Conservation (phyloP, 2,113 vertebrate genomes). For the Phocoena phocoena region DNA sequence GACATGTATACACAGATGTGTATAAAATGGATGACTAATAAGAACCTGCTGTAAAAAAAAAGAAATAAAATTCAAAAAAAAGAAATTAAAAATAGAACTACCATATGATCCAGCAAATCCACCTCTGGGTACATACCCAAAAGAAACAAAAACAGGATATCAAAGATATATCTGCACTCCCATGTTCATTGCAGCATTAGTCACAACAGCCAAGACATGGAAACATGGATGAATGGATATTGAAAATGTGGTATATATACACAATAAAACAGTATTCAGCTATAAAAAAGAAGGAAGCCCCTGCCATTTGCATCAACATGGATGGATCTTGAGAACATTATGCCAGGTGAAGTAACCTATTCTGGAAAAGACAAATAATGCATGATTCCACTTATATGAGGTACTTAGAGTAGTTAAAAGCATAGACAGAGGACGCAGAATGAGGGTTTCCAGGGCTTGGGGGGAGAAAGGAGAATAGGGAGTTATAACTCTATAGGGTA, state of each 20-base stretch:
- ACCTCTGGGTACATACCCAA: too few relatives aligned
- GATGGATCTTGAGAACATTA: not conserved
- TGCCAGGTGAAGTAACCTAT: not conserved
- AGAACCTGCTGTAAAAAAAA: too few relatives aligned
- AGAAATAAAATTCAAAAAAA: too few relatives aligned
- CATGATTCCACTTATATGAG: not conserved
- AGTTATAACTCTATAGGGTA: not conserved
- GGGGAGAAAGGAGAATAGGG: not conserved
- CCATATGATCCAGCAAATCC: too few relatives aligned
- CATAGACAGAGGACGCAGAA: not conserved
- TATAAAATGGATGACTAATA: too few relatives aligned
- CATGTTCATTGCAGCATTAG: not conserved
- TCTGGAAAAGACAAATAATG: not conserved
- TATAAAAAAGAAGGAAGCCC: not conserved
- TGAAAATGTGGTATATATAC: not conserved
- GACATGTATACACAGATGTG: too few relatives aligned
- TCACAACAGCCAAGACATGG: not conserved
- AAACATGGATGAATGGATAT: not conserved
- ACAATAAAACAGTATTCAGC: not conserved
- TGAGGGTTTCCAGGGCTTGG: not conserved
- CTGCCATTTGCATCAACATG: not conserved
- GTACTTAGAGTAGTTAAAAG: not conserved
- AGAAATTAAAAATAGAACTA: too few relatives aligned
- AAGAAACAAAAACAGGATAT: too few relatives aligned
- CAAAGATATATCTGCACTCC: too few relatives aligned